phyloP scores from a whole-genome alignment of 2,797 vertebrate genomes.

The Scleropages formosus region DNA sequence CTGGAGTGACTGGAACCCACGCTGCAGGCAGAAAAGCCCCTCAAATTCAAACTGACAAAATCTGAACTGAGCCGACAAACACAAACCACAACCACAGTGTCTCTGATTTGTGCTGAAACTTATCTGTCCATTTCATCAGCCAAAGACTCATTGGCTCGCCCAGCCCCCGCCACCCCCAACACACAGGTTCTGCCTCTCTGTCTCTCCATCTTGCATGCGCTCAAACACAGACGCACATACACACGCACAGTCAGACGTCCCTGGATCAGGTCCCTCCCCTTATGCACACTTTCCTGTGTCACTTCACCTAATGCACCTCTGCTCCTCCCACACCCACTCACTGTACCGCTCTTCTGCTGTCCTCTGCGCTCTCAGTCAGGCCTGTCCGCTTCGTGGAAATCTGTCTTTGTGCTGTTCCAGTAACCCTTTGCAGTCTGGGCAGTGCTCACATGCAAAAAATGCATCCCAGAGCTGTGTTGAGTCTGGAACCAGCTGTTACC shows the following conservation, averaged over 20 bases:
- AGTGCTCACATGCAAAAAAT: neutral
- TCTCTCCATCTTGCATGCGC: neutral
- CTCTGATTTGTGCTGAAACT: conserved; percentile 28
- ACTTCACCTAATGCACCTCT: neutral
- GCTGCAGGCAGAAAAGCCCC: conserved; percentile 32
- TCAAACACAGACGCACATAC: conserved; percentile 12
- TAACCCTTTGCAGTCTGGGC: neutral
- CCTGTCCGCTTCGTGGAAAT: conserved; percentile 11
- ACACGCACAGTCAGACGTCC: neutral
- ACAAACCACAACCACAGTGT: conserved; percentile 29
- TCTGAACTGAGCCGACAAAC: conserved; percentile 11
- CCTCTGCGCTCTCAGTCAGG: neutral
- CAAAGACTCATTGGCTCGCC: neutral
- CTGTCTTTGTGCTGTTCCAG: conserved; percentile 9
- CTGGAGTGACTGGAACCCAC: conserved; percentile 40
- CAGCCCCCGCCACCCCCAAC: neutral
- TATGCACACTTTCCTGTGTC: neutral
- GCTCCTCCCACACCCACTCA: conserved; percentile 9
- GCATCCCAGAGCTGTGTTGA: neutral
- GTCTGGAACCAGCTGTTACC: neutral
- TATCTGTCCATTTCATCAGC: conserved; percentile 21
- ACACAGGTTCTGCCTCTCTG: neutral
- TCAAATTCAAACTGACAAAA: conserved; percentile 32
- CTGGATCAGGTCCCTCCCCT: neutral
- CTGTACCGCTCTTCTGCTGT: neutral